Conservation (phyloP, 1,140 invertebrate genomes). For the Whitmania pigra region DNA sequence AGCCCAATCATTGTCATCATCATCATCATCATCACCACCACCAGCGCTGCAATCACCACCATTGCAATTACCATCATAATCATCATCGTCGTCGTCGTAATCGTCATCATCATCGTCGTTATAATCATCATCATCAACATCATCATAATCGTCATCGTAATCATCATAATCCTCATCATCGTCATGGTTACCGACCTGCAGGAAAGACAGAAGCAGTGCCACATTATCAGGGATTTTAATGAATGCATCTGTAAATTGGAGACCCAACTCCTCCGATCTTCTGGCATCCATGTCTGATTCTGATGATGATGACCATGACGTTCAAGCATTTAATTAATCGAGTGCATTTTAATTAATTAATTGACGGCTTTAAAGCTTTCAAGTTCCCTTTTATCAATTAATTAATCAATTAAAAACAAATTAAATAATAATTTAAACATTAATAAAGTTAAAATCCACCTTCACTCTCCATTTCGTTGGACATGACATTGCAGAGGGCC, state of each 20-base stretch:
- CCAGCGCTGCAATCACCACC: too few species aligned
- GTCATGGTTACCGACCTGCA: conserved; percentile 54
- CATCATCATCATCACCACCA: too few species aligned
- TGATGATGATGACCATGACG: conserved; percentile 25
- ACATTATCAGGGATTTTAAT: conserved; percentile 82
- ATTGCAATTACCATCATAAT: too few species aligned
- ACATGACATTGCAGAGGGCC: conserved; percentile 77
- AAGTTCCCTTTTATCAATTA: neutral
- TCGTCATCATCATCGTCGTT: neutral
- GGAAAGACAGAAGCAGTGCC: conserved; percentile 62
- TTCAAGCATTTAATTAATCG: too few species aligned
- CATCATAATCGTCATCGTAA: conserved; percentile 5
- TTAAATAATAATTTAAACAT: neutral
- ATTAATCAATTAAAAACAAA: neutral
- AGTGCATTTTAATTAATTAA: too few species aligned
- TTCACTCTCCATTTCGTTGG: conserved; percentile 56
- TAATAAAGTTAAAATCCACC: conserved; percentile 29
- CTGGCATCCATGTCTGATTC: conserved; percentile 32
- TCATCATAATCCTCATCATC: conserved; percentile 12
- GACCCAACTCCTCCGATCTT: conserved; percentile 52
- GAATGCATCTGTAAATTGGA: conserved; percentile 96
- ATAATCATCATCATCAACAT: neutral
- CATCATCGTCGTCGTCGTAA: neutral
- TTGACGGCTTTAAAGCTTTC: too few species aligned
- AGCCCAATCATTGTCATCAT: too few species aligned